These are phyloP conservation scores for Bombus sylvicola DNA, from an alignment of 1,140 invertebrate genomes.

Conservation along the genomic window DNA sequence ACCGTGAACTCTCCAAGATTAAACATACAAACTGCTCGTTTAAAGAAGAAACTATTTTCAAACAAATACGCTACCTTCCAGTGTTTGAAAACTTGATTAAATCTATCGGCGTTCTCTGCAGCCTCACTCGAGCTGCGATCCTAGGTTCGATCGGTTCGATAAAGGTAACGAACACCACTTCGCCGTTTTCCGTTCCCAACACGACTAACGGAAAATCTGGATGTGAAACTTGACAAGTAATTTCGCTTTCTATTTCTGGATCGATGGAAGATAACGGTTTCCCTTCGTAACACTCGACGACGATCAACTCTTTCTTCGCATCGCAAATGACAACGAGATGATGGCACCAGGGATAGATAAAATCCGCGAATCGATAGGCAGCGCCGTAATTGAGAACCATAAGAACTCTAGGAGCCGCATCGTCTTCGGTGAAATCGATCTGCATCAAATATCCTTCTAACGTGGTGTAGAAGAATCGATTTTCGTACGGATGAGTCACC, in stretches of 20 bases:
- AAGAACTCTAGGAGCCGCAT: slow-evolving; percentile 12
- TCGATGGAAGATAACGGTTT: slow-evolving; percentile 54
- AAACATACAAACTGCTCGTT: neutral
- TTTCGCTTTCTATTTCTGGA: slow-evolving; percentile 56
- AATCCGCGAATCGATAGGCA: slow-evolving; percentile 66
- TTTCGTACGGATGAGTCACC: slow-evolving; percentile 57
- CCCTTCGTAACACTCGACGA: slow-evolving; percentile 69
- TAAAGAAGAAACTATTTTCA: neutral
- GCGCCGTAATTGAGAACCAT: slow-evolving; percentile 59
- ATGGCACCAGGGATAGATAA: slow-evolving; percentile 76
- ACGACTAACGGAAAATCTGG: slow-evolving; percentile 71
- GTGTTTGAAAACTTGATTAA: slow-evolving; percentile 75
- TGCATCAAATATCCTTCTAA: slow-evolving; percentile 73
- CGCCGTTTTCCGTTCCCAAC: slow-evolving; percentile 68
- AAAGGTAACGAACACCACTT: slow-evolving; percentile 68
- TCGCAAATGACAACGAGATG: slow-evolving; percentile 65
- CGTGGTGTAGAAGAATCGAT: slow-evolving; percentile 72
- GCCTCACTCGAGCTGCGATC: slow-evolving; percentile 54
- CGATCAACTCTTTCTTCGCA: slow-evolving; percentile 54
- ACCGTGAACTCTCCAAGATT: neutral
- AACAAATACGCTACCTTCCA: slow-evolving; percentile 67
- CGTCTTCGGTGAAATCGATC: slow-evolving; percentile 49
- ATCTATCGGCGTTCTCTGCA: slow-evolving; percentile 70
- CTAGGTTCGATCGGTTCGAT: slow-evolving; percentile 60
- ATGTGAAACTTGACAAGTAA: slow-evolving; percentile 67